A percentile compares a stretch with the other conserved stretches of the same genome.
These are phyloP conservation scores for Chaetodon auriga DNA, from an alignment of 2,113 vertebrate genomes.

Conservation along the genomic window DNA sequence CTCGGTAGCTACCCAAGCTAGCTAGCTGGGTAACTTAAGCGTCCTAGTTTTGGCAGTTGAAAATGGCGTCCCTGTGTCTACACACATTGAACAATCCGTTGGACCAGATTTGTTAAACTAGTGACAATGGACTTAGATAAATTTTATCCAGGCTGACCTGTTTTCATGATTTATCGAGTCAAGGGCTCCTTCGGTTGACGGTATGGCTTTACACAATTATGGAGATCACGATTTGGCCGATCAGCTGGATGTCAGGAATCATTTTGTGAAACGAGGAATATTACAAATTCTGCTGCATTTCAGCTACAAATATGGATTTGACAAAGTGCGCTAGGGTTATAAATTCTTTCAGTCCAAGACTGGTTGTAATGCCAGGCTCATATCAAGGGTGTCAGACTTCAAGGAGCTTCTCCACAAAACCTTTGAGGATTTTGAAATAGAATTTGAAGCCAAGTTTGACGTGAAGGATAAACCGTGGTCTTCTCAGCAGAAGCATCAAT, in stretches of 20 bases:
- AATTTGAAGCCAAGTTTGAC: conserved; percentile 86
- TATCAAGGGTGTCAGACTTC: conserved; percentile 85
- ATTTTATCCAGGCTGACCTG: neutral
- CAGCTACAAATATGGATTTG: conserved; percentile 87
- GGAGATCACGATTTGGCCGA: conserved; percentile 38
- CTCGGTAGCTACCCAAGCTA: neutral
- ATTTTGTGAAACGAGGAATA: conserved; percentile 76
- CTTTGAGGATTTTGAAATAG: conserved; percentile 84
- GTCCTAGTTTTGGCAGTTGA: neutral
- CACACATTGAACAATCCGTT: neutral
- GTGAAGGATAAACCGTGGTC: conserved; percentile 22
- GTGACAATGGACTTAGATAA: neutral
- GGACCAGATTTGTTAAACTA: neutral
- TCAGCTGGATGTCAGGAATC: conserved; percentile 32
- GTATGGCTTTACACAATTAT: conserved; percentile 83
- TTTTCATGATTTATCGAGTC: conserved; percentile 24
- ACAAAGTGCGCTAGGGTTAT: conserved; percentile 93
- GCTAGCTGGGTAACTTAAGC: conserved; percentile 12
- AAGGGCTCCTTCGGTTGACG: neutral
- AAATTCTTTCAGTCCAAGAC: conserved; percentile 88
- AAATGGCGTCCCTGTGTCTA: conserved; percentile 1
- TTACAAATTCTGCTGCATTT: conserved; percentile 85
- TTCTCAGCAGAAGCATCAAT: conserved; percentile 59
- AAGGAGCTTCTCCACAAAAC: conserved; percentile 82
- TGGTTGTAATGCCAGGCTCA: conserved; percentile 74